Base-by-base conservation (phyloP, 2,888 invertebrate species). In the Pyrocoelia pectoralis region DNA sequence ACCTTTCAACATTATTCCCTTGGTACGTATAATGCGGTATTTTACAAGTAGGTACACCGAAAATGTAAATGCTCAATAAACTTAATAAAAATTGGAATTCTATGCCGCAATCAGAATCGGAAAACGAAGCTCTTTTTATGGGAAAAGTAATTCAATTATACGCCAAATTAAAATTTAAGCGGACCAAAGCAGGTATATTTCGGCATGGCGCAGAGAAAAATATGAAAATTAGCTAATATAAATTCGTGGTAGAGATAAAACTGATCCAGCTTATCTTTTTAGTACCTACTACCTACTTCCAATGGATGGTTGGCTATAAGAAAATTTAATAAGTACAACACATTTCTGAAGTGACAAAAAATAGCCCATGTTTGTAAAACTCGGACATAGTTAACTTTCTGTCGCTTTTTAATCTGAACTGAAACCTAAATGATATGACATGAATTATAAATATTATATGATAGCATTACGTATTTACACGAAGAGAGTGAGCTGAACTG, bases 191-290 rank as follows among this genome's bases (percentile, higher is more conserved):
- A 54, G 58, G 48, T 56, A 49, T 56, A 38, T 52, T 55, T 17
- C 41, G 48, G 63, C 52, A 55, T 41, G 58, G 19, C 6, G 49
- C 14, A 8, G 12, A 28, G 50, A 40, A 67, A 67, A 65, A 60
- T 68, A 65, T 65, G 65, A 68, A 65, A 67, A 68, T 65, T 63
- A 63, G 59, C 59, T 62, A 58, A 67, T 65, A 67, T 62, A 67
- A 65, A 67, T 59, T 62, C 57, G 50, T 24, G 15, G 33, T 10
- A 17, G 51, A 33, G 49, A 29, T 54, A 1, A 58, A 48, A 46
- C 49, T 38, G 43, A n/a, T 17, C 13, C 14, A n/a, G 13, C 6
- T 13, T 56, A 48, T 14, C 48, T 13, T 49, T 56, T 38, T 49
- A 17, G 46, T 5, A n/a, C 49, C n/a, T n/a, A n/a, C n/a, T n/a